Conservation (phyloP, 23 tunicate species). For the Ascidia mentula region DNA sequence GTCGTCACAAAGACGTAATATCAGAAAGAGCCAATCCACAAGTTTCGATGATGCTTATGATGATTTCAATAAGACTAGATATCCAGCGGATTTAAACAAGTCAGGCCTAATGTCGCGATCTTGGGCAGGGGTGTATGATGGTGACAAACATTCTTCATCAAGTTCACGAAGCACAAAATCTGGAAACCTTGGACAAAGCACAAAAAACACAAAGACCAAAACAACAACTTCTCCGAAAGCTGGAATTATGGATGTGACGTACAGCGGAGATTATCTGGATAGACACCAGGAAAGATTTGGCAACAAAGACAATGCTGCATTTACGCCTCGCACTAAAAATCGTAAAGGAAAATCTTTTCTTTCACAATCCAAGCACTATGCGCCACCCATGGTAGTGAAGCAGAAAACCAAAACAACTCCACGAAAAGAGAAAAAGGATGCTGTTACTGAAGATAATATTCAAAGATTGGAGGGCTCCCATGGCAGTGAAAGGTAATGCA, state of each 20-base stretch:
- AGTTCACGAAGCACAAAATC: neutral
- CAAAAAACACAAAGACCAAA: neutral
- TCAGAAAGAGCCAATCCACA: neutral
- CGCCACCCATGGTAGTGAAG: slow-evolving; percentile 47
- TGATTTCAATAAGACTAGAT: neutral
- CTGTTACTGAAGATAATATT: slow-evolving; percentile 21
- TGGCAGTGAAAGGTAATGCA: slow-evolving; percentile 29
- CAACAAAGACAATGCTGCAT: slow-evolving; percentile 39
- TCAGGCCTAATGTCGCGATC: neutral
- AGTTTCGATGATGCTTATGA: neutral
- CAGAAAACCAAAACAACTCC: slow-evolving; percentile 23
- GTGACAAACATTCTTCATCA: slow-evolving; percentile 6
- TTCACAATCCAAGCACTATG: slow-evolving; percentile 78
- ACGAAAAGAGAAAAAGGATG: neutral
- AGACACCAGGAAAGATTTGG: slow-evolving; percentile 64
- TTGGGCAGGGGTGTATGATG: neutral
- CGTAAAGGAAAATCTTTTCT: slow-evolving; percentile 71
- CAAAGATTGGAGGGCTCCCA: neutral
- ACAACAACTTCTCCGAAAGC: slow-evolving; percentile 4
- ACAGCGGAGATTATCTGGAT: slow-evolving; percentile 88
- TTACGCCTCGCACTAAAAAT: slow-evolving; percentile 78
- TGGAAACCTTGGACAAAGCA: neutral
- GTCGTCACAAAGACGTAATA: neutral
- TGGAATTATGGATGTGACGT: slow-evolving; percentile 53
- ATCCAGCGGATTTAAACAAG: too few species aligned